Base-by-base conservation (phyloP, 1,140 invertebrate genomes). In the Papilio helenus region DNA sequence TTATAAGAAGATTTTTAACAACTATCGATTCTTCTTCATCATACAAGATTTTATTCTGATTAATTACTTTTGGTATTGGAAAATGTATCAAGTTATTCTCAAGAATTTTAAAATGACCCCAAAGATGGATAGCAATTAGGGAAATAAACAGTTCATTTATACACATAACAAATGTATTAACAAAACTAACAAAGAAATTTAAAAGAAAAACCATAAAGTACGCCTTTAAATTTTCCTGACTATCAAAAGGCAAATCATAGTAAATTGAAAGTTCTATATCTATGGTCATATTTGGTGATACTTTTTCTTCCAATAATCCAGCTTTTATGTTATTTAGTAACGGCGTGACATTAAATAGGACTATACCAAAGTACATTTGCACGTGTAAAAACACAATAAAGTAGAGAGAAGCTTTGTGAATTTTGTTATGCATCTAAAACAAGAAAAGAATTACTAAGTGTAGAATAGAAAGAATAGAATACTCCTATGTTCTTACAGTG, bases 31-130 rank as follows among this genome's bases (percentile, higher is more conserved):
- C 82, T 46, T 82, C 80, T 16, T 81, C 44, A 1, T 80, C 42
- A 79, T 77, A 83, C 42, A 39, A 10, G 42, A 23, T n/a, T n/a
- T n/a, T 29, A 55, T 23, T 18, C 26, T 14, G 29, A 8, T 39
- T 14, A n/a, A 12, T 79, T 26, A 14, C 18, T 20, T 29, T 23
- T n/a, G 84, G 85, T 79, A 34, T 81, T 14, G 87, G 83, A 61
- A 88, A 88, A 10, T 76, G 73, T 10, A 83, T 80, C 1, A 88
- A 76, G n/a, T 79, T 80, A 51, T 85, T 10, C n/a, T 77, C 61
- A 2, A 88, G 49, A 29, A 87, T 86, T 61, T 87, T 87, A 51
- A 87, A 81, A 82, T 88, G 84, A 10, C 87, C 87, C 82, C 82
- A 85, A 61, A 87, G n/a, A 44, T 87, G 82, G 4, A 88, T 81